Base-by-base conservation (phyloP, 2,113 vertebrate genomes). In the Syngnathus typhle region DNA sequence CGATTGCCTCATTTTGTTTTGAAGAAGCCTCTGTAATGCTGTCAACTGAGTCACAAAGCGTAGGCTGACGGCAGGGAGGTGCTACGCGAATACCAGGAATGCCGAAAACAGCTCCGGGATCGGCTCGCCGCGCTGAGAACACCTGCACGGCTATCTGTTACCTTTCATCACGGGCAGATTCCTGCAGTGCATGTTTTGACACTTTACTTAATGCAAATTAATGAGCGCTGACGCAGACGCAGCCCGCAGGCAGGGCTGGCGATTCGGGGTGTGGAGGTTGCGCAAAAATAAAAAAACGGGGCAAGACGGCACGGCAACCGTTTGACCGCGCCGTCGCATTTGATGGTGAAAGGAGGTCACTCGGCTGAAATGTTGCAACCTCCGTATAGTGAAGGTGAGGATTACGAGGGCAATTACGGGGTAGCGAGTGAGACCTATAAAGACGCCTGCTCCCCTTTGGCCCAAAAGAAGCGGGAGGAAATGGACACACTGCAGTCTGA, bases 121-220 rank as follows among this genome's bases (percentile, higher is more conserved):
- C n/a, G 60, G 74, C 73, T 71, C 63, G 41, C 59, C 1, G 37
- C 70, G 69, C 84, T 59, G 44, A 76, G 74, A 84, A 87, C 90
- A 90, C 88, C 88, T 91, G 89, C 70, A 16, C 66, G 74, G 77
- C 77, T 82, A 81, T 83, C 82, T 72, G 52, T 75, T 64, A 73
- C 80, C 86, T 89, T 87, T 90, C 87, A 85, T 86, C 84, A 78
- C 62, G 65, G 70, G 75, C 75, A 77, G 87, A 89, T 88, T 90
- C 88, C 88, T 85, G 78, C 67, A 46, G 79, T 82, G 82, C 82
- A 75, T 90, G 89, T 91, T 91, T 90, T 91, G 88, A 91, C 90
- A 91, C 86, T 89, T 89, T 86, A 74, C 80, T 88, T 90, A 88
- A 88, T 90, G 88, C 88, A 90, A 89, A 90, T 90, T 85, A 90